Evolutionary conservation across 1,140 invertebrate species (phyloP), one percentile per base, ranked within the genome.

Genomic region (Trichonephila clavipes): DNA sequence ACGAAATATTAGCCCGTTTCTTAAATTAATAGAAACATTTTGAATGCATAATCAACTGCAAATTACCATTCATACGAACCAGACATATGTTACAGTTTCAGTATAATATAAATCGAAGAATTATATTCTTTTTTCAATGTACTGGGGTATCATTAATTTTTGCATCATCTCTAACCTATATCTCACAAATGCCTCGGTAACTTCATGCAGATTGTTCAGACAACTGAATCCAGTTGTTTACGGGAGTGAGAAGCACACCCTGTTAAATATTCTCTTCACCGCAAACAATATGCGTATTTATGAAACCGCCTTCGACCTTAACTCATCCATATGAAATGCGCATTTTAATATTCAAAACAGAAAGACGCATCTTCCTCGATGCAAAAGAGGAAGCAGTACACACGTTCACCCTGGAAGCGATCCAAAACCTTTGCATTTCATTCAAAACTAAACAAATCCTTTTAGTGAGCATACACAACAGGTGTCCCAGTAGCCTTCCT

Each of bases 401-500:
- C 66, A 18, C 4, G 24, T 77, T 40, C 34, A 77, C 72, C 72
- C 72, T 77, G 72, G 72, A 77, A 77, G 28, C 34, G 28, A 77
- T 77, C 72, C 72, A 77, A 77, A 40, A 69, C 34, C 28, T 77
- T 77, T 77, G 28, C 34, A 77, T 34, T 77, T 34, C 72, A 14
- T 77, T 40, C 28, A 77, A 77, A 77, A 77, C 12, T 28, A 77
- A 77, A 40, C 28, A 77, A 34, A 40, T 77, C 72, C 72, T 77
- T 77, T 77, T 1, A 40, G 72, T 28, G 51, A 51, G 1, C 18
- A 77, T 28, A 16, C n/a, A 77, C 72, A 77, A 77, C 72, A 77
- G 72, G 34, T 77, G 72, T 77, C 28, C 28, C 72, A 34, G 72
- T 77, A 77, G 72, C 72, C 72, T 77, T 77, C 72, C 72, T 77